Evolutionary conservation across 2,888 invertebrate species (phyloP).

Genomic region (Argynnis bischoffii): DNA sequence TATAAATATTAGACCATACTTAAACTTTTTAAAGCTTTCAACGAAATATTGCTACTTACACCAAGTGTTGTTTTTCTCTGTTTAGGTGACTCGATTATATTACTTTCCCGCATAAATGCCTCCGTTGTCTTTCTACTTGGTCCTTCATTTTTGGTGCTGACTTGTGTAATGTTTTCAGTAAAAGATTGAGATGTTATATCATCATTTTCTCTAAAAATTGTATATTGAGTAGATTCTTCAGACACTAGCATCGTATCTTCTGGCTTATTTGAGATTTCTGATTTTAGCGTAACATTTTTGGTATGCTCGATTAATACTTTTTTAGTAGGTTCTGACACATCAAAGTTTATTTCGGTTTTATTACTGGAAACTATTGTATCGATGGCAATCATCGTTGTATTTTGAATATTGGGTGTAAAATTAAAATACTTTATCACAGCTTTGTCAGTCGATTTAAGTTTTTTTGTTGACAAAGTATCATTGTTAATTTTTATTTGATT

Average conservation of each 20-base stretch:
- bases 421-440: not conserved
- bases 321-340: not conserved
- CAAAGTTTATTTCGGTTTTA: not conserved
- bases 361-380: not conserved
- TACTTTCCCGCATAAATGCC: slow-evolving; percentile 23
- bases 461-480: not conserved
- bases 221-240: not conserved
- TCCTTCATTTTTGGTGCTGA: slow-evolving; percentile 7
- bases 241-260: not conserved
- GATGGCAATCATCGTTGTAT: too few relatives aligned
- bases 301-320: not conserved
- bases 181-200: not conserved
- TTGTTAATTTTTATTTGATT: not conserved
- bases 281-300: not conserved
- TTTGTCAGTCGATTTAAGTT: not conserved
- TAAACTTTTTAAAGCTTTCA: not conserved
- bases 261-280: not conserved
- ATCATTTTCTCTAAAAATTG: not conserved
- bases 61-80: slow-evolving; percentile 47
- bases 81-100: slow-evolving; percentile 21
- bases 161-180: not conserved
- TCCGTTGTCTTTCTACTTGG: slow-evolving; percentile 21
- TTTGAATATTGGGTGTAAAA: not conserved
- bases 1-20: not conserved
- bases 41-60: slow-evolving; percentile 45